These are phyloP conservation scores for Eptesicus fuscus DNA, from an alignment of 2,113 vertebrate species.

Conservation along the genomic window DNA sequence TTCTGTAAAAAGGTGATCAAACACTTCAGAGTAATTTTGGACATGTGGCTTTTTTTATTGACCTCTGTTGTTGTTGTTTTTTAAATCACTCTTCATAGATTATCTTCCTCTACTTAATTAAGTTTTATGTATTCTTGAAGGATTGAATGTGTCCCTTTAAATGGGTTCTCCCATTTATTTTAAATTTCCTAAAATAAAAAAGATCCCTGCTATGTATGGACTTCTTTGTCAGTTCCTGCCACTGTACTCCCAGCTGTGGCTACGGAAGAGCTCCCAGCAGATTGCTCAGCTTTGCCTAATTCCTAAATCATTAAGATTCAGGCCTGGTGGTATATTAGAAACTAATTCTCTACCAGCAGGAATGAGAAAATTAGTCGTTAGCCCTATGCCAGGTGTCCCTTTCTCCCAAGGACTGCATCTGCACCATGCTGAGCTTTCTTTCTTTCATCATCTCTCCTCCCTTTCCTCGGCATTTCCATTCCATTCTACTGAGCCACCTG, in stretches of 20 bases:
- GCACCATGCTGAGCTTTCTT: slow-evolving; percentile 29
- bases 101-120: slow-evolving; percentile 43
- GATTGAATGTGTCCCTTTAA: slow-evolving; percentile 35
- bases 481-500: background rate
- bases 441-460: background rate
- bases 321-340: slow-evolving; percentile 69
- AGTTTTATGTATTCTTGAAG: slow-evolving; percentile 18
- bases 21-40: background rate
- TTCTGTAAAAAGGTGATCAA: background rate
- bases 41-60: background rate
- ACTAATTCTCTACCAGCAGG: slow-evolving; percentile 64
- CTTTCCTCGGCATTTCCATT: background rate
- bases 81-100: background rate
- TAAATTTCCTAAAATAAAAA: slow-evolving; percentile 66
- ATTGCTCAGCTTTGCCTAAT: slow-evolving; percentile 63
- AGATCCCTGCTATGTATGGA: slow-evolving; percentile 40
- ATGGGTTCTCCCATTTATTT: slow-evolving; percentile 67
- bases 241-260: slow-evolving; percentile 66
- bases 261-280: slow-evolving; percentile 65
- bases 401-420: slow-evolving; percentile 48
- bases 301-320: slow-evolving; percentile 72
- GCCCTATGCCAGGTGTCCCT: slow-evolving; percentile 64
- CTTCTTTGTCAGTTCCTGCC: slow-evolving; percentile 55
- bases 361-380: slow-evolving; percentile 63
- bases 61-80: background rate